phyloP scores from a whole-genome alignment of 2,113 vertebrate genomes.

The Microcebus tavaratra region DNA sequence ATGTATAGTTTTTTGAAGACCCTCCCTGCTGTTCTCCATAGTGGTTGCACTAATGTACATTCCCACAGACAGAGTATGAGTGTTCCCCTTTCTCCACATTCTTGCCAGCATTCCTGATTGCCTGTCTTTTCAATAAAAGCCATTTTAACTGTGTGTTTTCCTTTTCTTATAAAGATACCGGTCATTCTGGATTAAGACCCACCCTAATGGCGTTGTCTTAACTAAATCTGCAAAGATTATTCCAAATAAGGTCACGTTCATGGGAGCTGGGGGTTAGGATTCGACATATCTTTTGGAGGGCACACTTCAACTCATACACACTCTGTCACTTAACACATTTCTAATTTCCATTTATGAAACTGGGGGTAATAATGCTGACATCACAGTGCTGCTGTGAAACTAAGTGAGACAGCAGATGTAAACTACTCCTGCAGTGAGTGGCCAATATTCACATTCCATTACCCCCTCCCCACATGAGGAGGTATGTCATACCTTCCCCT shows the following conservation, averaged over 20 bases:
- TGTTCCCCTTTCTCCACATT: too few relatives aligned
- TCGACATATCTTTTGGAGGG: neutral
- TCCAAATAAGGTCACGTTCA: neutral
- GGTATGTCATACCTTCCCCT: rapidly evolving
- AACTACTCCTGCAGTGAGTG: too few relatives aligned
- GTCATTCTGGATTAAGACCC: neutral
- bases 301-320: neutral
- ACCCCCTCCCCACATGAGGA: too few relatives aligned
- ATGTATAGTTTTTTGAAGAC: too few relatives aligned
- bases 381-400: neutral
- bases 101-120: too few relatives aligned
- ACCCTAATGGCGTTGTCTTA: neutral
- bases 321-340: neutral
- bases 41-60: too few relatives aligned
- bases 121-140: too few relatives aligned
- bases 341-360: neutral
- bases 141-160: neutral
- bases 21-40: too few relatives aligned
- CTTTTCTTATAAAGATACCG: neutral
- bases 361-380: neutral
- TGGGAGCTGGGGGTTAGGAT: neutral
- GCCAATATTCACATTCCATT: too few relatives aligned
- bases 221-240: neutral
- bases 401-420: neutral
- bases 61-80: too few relatives aligned